Conservation (phyloP, 2,113 vertebrate species). For the Bufo gargarizans region DNA sequence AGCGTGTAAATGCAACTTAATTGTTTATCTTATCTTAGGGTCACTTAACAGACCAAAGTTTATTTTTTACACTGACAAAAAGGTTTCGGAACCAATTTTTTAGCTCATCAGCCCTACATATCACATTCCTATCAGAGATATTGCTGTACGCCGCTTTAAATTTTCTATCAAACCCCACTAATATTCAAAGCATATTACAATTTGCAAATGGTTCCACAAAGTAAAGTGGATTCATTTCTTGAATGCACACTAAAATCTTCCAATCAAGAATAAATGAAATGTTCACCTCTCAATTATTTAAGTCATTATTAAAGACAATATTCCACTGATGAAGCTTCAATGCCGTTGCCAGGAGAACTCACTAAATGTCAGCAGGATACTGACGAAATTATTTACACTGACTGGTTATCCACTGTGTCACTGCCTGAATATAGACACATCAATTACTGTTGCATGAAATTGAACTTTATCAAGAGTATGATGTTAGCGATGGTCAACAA, state of each 20-base stretch:
- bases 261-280: constrained; percentile 1
- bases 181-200: neutral
- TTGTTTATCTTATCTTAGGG: too few relatives aligned
- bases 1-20: too few relatives aligned
- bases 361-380: neutral
- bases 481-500: constrained; percentile 65
- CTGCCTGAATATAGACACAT: constrained; percentile 63
- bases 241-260: neutral
- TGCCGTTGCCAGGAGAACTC: constrained; percentile 49
- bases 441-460: constrained; percentile 69
- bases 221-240: neutral
- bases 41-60: too few relatives aligned
- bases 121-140: neutral
- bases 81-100: neutral
- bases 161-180: neutral
- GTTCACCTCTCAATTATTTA: constrained; percentile 7
- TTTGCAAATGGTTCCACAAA: neutral
- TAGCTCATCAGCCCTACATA: neutral
- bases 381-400: constrained; percentile 60
- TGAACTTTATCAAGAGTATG: constrained; percentile 65
- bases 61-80: neutral
- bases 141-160: neutral
- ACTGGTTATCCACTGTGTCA: constrained; percentile 58
- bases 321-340: constrained; percentile 49
- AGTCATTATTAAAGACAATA: constrained; percentile 25